Base-by-base conservation (phyloP, 92 coral and sea anemone genomes). In the Palythoa grandiflora region DNA sequence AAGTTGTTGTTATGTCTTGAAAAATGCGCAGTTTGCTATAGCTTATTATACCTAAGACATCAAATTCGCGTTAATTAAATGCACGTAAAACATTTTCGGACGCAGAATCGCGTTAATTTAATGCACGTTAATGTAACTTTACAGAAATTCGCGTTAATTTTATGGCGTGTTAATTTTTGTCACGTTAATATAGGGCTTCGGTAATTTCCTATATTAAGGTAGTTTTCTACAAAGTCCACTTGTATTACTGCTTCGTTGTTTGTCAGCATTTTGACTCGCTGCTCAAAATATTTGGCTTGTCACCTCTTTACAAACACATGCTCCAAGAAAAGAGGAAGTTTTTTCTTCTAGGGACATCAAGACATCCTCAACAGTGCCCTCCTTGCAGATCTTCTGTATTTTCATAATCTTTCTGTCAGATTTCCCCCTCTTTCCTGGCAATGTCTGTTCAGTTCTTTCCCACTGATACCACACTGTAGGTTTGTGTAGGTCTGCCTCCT, bases 151-250 rank as follows among this genome's bases (percentile, higher is more conserved):
- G 28, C 28, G 28, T 28, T 28, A 28, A 28, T 28, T 28, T 28
- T 28, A 28, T 28, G 28, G 28, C 28, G 28, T 28, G 28, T 28
- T 28, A 28, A 28, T 28, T 28, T 28, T 28, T 28, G 28, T 28
- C 28, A 0, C 28, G 28, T 28, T 28, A 28, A 28, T 28, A 28
- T 28, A 28, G 28, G 28, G 28, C 28, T 28, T 28, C 28, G 28
- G 0, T 0, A 28, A 28, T 28, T 28, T 28, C 28, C 28, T 28
- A 28, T 28, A 28, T 28, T 28, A 28, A 28, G 28, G 28, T 88
- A 91, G 75, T 93, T 93, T 75, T 91, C 95, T 36, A 92, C 90
- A 86, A 91, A 91, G 74, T 93, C 94, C 15, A 91, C 94, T 83
- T 91, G 94, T 16, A 93, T 84, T 4, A 93, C 80, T 74, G 91